phyloP scores from a whole-genome alignment of 2,113 vertebrate species.

The Otis tarda region DNA sequence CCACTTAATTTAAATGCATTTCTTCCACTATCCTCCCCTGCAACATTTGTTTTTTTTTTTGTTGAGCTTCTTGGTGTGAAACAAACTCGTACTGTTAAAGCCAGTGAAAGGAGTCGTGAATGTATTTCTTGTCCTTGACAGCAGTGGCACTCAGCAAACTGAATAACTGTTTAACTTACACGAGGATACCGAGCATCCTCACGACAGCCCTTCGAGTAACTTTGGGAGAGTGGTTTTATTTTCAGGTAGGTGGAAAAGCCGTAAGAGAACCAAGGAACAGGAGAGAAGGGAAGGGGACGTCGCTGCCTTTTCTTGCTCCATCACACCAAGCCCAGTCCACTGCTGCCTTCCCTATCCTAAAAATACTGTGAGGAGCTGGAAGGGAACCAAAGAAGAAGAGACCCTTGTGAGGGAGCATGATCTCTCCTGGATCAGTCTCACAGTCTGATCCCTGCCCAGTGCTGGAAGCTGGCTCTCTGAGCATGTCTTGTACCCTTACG shows the following conservation, averaged over 20 bases:
- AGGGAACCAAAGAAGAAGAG: neutral
- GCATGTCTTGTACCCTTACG: neutral
- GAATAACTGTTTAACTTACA: conserved; percentile 22
- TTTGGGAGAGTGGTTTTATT: conserved; percentile 16
- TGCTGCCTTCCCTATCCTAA: neutral
- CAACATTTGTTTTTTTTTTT: conserved; percentile 23
- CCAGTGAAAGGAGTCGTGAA: neutral
- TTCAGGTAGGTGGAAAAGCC: neutral
- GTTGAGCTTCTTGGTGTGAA: conserved; percentile 30
- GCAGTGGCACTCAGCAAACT: conserved; percentile 20
- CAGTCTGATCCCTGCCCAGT: neutral
- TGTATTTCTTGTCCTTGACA: conserved; percentile 56
- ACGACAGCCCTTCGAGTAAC: neutral
- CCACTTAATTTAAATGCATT: conserved; percentile 15
- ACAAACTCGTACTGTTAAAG: conserved; percentile 12
- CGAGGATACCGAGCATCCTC: neutral
- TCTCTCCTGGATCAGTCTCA: neutral
- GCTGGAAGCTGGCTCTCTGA: neutral
- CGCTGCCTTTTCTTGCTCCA: neutral
- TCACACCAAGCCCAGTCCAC: neutral
- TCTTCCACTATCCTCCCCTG: neutral
- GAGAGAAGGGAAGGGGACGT: neutral
- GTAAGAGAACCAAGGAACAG: neutral
- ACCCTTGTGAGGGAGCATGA: too few relatives aligned
- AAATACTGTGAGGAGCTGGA: neutral